Conservation (phyloP, 53 echinoderm and acorn worm species). For the Patiria pectinifera region DNA sequence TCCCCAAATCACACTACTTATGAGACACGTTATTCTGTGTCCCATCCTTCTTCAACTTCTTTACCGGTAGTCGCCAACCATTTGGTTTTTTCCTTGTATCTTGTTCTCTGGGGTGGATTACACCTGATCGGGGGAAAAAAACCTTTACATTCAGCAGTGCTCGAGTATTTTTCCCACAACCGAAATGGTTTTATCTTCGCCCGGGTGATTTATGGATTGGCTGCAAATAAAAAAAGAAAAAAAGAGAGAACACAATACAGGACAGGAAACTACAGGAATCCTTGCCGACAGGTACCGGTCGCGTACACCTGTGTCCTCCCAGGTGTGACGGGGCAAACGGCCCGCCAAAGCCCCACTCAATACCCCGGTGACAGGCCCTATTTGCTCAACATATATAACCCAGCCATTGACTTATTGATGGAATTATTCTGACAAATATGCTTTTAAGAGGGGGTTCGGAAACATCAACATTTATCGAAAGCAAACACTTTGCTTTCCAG, state of each 20-base stretch:
- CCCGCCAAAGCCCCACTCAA: constrained; percentile 2
- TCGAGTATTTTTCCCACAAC: not conserved
- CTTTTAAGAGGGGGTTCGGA: not conserved
- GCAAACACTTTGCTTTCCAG: not conserved
- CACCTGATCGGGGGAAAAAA: not conserved
- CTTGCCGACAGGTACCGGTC: not conserved
- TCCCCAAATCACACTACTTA: too few relatives aligned
- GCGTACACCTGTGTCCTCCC: constrained; percentile 47
- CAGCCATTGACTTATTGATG: constrained; percentile 9
- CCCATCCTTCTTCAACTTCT: too few relatives aligned
- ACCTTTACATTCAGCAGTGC: not conserved
- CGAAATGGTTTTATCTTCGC: not conserved
- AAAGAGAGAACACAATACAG: not conserved
- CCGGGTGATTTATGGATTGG: not conserved
- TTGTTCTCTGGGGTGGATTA: too few relatives aligned
- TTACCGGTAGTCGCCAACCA: too few relatives aligned
- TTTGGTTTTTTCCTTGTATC: too few relatives aligned
- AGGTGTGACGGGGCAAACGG: constrained; percentile 18
- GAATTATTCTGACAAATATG: constrained; percentile 35
- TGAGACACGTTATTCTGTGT: too few relatives aligned
- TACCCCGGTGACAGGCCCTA: not conserved
- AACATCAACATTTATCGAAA: not conserved
- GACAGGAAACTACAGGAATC: not conserved
- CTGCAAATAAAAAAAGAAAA: not conserved
- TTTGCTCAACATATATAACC: not conserved